These are phyloP conservation scores for Hoplodrina blanda DNA, from an alignment of 2,888 invertebrate genomes.

Conservation along the genomic window DNA sequence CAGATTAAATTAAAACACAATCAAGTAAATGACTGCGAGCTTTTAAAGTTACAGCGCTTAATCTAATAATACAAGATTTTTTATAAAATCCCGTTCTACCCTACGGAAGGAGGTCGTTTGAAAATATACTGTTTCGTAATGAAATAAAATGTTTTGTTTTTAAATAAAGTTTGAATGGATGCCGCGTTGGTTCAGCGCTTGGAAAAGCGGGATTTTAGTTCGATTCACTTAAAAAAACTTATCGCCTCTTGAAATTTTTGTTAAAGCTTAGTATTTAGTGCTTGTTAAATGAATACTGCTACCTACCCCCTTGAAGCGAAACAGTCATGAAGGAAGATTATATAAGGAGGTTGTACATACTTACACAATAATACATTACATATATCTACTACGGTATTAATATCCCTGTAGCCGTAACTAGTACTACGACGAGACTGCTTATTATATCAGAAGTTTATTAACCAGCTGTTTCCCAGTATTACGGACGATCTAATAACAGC, in stretches of 20 bases:
- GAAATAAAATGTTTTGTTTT: slow-evolving; percentile 33
- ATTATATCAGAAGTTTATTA: slow-evolving; percentile 30
- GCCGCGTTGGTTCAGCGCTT: background rate
- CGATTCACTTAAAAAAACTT: background rate
- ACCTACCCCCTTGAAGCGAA: background rate
- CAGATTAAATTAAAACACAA: slow-evolving; percentile 48
- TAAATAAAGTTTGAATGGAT: slow-evolving; percentile 6
- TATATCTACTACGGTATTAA: slow-evolving; percentile 9
- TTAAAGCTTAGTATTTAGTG: background rate
- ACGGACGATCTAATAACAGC: slow-evolving; percentile 16
- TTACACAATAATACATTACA: no score
- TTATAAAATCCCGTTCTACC: slow-evolving; percentile 11
- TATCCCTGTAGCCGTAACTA: slow-evolving; percentile 29
- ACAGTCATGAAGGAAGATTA: no score
- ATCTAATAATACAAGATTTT: slow-evolving; percentile 40
- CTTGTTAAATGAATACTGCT: background rate
- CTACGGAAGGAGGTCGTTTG: slow-evolving; percentile 4
- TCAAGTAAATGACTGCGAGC: slow-evolving; percentile 51
- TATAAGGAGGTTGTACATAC: no score
- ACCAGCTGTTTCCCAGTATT: slow-evolving; percentile 22
- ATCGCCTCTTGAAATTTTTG: background rate
- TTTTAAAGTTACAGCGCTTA: slow-evolving; percentile 53
- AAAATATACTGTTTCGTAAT: slow-evolving; percentile 33
- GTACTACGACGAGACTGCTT: slow-evolving; percentile 13
- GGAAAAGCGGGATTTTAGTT: background rate